Evolutionary conservation across 1,140 invertebrate species (phyloP).

Genomic region (Zeugodacus cucurbitae): DNA sequence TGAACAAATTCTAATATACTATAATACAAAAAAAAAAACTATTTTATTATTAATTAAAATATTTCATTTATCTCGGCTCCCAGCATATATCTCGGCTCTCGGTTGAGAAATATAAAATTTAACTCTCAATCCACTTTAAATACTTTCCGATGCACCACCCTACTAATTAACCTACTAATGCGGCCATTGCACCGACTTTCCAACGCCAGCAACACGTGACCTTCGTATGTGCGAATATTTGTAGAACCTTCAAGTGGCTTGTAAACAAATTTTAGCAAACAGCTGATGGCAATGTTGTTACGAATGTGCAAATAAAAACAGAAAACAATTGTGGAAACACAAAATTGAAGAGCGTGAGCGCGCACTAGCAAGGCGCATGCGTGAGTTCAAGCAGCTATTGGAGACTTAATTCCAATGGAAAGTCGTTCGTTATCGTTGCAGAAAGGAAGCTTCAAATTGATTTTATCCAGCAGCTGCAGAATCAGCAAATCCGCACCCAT

Average conservation of each 20-base stretch:
- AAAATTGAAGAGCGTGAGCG: neutral
- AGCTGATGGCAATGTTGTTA: neutral
- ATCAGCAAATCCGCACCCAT: slow-evolving; percentile 8
- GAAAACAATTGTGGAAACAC: neutral
- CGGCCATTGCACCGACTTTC: neutral
- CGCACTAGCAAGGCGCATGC: neutral
- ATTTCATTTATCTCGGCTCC: too few relatives aligned
- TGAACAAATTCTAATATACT: too few relatives aligned
- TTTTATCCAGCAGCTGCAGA: slow-evolving; percentile 26
- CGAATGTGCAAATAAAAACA: neutral
- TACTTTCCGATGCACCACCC: neutral
- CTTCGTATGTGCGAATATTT: neutral
- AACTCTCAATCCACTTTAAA: too few relatives aligned
- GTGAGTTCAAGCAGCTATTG: neutral
- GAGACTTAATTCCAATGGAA: neutral
- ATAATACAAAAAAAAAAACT: too few relatives aligned
- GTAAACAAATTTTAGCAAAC: neutral
- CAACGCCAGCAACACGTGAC: neutral
- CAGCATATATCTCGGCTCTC: too few relatives aligned
- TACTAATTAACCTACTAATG: neutral
- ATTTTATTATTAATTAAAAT: too few relatives aligned
- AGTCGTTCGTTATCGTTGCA: neutral
- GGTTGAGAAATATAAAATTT: too few relatives aligned
- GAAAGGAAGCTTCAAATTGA: slow-evolving; percentile 24
- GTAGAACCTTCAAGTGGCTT: neutral